Evolutionary conservation across 1,140 invertebrate species (phyloP), one percentile per base, ranked within the genome.

Genomic region (Drosophila nannoptera): DNA sequence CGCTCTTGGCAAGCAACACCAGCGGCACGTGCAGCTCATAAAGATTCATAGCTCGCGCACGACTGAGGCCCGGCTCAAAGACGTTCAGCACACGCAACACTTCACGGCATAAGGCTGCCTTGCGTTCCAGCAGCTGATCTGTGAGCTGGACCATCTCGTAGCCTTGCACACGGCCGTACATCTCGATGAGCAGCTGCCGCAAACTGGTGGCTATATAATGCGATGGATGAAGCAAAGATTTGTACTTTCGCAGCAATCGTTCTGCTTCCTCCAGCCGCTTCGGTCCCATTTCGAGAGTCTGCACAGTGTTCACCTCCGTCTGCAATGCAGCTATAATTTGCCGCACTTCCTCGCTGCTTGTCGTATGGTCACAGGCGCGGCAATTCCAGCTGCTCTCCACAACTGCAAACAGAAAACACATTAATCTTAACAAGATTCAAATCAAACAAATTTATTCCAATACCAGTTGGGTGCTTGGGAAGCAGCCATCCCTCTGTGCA

Each of bases 11-110:
- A 50, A 94, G 84, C 61, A 94, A 91, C 75, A 95, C 92, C 7
- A 95, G 72, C 0, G 95, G 94, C 6, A 94, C 94, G 76, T 96
- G 94, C 31, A 96, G 86, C 80, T 96, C 95, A 80, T 96, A 96
- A 5, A 96, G 80, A 69, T 93, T 93, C 90, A 94, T 92, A 9
- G 94, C 96, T 90, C 95, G 92, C 60, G 95, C 91, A 63, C 95
- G 90, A 48, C 93, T 94, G 40, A 93, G 90, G 12, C 95, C 95
- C 0, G 95, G 95, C 65, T 95, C 94, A 36, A 96, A 91, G 8
- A 94, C 89, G 75, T 95, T 92, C 1, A 96, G 89, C 22, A 95
- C 92, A 32, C 91, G 90, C 7, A 96, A 88, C 0, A 96, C 83
- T 9, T 94, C 90, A 6, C 91, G 90, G 68, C 95, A 96, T 48